Percentiles rank a stretch among this genome's conserved stretches.
Evolutionary conservation across 1,140 invertebrate genomes (phyloP).

Genomic region (Chelonus insularis): DNA sequence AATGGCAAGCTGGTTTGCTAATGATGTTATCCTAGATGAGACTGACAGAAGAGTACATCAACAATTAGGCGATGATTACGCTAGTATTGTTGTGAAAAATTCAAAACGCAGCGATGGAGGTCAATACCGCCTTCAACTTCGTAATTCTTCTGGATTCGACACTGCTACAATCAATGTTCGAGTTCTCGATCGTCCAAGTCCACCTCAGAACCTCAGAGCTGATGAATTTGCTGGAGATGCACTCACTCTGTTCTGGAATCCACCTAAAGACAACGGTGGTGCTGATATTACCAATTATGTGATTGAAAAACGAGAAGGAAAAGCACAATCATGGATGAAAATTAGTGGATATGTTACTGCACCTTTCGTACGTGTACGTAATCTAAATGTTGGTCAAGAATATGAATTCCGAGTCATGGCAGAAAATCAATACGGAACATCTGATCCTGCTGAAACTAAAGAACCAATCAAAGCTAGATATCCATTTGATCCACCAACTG

Average conservation of each 20-base stretch:
- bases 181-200: conserved; percentile 87
- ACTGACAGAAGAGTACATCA: conserved; percentile 77
- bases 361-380: conserved; percentile 85
- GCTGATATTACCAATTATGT: conserved; percentile 95
- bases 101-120: conserved; percentile 89
- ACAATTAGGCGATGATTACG: conserved; percentile 85
- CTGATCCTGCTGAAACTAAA: conserved; percentile 84
- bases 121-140: conserved; percentile 88
- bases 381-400: conserved; percentile 84
- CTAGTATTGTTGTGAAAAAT: conserved; percentile 87
- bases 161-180: conserved; percentile 92
- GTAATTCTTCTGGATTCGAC: conserved; percentile 93
- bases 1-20: conserved; percentile 87
- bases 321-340: conserved; percentile 82
- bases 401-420: conserved; percentile 98
- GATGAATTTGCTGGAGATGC: conserved; percentile 95
- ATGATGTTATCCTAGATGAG: conserved; percentile 78
- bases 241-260: conserved; percentile 93
- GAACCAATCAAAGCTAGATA: conserved; percentile 92
- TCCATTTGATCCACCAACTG: conserved; percentile 92
- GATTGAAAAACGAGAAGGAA: conserved; percentile 89
- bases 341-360: conserved; percentile 90
- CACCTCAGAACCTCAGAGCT: conserved; percentile 84
- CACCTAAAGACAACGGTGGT: conserved; percentile 94
- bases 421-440: conserved; percentile 95